Base-by-base conservation (phyloP, 37 sponge, comb jelly and placozoan species). In the Ianthella basta region DNA sequence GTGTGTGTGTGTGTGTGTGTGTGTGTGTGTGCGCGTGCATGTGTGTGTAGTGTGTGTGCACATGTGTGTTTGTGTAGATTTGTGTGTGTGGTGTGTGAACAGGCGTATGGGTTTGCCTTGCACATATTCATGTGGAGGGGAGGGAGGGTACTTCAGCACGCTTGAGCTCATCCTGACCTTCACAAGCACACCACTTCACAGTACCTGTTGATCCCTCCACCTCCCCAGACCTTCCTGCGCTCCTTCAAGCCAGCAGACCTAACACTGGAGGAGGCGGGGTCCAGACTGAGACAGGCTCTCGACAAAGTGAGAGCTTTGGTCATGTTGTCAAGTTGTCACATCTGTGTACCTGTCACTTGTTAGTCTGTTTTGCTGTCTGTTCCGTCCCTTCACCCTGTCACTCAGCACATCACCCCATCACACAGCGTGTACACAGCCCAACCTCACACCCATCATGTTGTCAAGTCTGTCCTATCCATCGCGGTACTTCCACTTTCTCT, bases 221-320 rank as follows among this genome's bases (percentile, higher is more conserved):
- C 64, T 27, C 64, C 27, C 10, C 64, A 61, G 64, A n/a, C 64
- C 24, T 75, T 75, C 54, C 54, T 75, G 24, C 23, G 40, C 2
- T 32, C 78, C 20, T 41, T 75, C 78, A 24, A n/a, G 15, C 65
- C 84, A 21, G 41, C 23, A 34, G 38, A 79, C 35, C 61, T 65
- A 20, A 53, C 85, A 0, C 15, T 91, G 61, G 92, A 94, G n/a
- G 95, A 94, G 29, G 80, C 91, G 57, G 92, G 85, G 3, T 85
- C 87, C 12, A 34, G 90, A n/a, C 78, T 94, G 23, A 85, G 83
- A 60, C 57, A 80, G 59, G 87, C 92, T 55, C 60, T 94, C 87
- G 86, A 72, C 54, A 87, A 88, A 83, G 91, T 92, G 60, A 44
- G 61, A 21, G 24, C 56, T 19, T 34, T 12, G 35, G 32, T 73